Evolutionary conservation across 2,888 invertebrate genomes (phyloP), one percentile per base, ranked within the genome.

Genomic region (Latheticus oryzae): DNA sequence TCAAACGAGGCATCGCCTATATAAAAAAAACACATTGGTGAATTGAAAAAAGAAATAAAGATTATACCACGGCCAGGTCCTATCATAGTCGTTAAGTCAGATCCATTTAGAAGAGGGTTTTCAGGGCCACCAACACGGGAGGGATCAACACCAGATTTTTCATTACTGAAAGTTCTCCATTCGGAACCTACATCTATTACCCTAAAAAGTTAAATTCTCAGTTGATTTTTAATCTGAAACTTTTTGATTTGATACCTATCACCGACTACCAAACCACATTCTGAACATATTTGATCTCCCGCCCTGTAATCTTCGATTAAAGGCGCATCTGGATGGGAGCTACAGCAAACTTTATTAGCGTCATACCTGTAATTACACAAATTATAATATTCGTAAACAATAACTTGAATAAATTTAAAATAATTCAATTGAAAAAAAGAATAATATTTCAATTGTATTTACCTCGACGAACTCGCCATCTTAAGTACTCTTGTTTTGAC

Each of bases 151-250:
- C 95, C 93, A 47, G 91, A 89, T 74, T 97, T 97, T 76, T 99
- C 99, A 78, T 98, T 99, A 74, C 96, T 97, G 80, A 99, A 99
- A 57, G 98, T 99, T 77, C 99, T 86, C 99, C 99, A 99, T 80
- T 99, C 99, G 2, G 98, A 97, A 21, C 99, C 97, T n/a, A 99
- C 99, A 80, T 99, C 99, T 64, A 99, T 97, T 1, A 99, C 96
- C 76, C 97, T 95, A 78, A 33, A 32, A 53, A 35, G n/a, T 28
- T 9, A 42, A 50, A 15, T 24, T 32, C 21, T 19, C 8, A 17
- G 12, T 32, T 45, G 1, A 35, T 8, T 12, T 30, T 3, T 5
- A 12, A 53, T 19, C 2, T 45, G 24, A 3, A n/a, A 54, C 19
- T 8, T 4, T 33, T 17, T 11, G 24, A 8, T 16, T 13, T 30